Conservation (phyloP, 2,797 vertebrate species). For the Muscicapa striata region DNA sequence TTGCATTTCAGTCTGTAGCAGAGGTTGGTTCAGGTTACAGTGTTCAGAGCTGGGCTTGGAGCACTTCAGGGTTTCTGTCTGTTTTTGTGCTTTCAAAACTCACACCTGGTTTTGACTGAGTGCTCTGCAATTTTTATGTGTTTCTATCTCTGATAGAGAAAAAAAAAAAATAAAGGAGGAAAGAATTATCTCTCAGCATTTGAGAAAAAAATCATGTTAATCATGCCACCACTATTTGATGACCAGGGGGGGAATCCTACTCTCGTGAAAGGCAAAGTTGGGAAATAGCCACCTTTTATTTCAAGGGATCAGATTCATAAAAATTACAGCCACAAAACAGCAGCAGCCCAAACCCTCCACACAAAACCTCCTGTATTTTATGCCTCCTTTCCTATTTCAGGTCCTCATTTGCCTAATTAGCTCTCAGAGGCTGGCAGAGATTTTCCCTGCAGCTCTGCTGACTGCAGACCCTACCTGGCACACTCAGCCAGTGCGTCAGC, state of each 20-base stretch:
- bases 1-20: background rate
- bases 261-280: background rate
- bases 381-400: constrained; percentile 60
- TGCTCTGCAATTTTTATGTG: background rate
- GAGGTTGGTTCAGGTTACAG: background rate
- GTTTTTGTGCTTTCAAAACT: background rate
- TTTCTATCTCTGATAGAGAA: background rate
- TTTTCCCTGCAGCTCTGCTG: constrained; percentile 86
- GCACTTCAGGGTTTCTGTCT: background rate
- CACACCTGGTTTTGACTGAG: background rate
- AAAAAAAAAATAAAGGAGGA: no score
- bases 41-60: background rate
- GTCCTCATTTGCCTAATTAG: constrained; percentile 78
- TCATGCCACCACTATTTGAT: background rate
- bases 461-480: constrained; percentile 88
- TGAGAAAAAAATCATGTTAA: background rate
- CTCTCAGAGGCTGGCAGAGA: constrained; percentile 75
- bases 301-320: background rate
- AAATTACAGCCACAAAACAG: background rate
- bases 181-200: background rate
- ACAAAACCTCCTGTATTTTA: constrained; percentile 18
- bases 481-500: constrained; percentile 82
- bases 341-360: background rate
- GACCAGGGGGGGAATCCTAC: background rate
- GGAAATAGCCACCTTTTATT: background rate